phyloP scores from a whole-genome alignment of 2,888 invertebrate species.

The Scaeva pyrastri region DNA sequence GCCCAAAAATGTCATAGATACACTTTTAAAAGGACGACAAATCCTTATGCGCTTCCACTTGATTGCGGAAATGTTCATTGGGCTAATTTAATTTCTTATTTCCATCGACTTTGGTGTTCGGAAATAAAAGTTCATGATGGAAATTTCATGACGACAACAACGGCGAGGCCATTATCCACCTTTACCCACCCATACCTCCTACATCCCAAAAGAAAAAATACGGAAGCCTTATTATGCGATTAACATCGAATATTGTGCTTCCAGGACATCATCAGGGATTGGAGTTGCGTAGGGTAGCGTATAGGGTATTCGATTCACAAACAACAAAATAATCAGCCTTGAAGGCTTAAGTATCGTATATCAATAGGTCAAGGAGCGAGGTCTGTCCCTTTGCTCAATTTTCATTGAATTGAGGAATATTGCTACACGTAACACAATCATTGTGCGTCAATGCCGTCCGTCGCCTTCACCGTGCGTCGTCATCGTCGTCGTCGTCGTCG shows the following conservation, averaged over 20 bases:
- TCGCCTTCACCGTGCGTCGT: neutral
- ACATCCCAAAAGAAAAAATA: slow-evolving; percentile 58
- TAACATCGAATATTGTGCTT: slow-evolving; percentile 30
- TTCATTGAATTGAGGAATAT: neutral
- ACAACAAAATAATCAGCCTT: slow-evolving; percentile 4
- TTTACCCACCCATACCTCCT: neutral
- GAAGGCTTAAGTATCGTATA: slow-evolving; percentile 42
- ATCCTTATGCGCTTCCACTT: slow-evolving; percentile 77
- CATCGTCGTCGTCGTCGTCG: too few relatives aligned
- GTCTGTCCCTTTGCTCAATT: slow-evolving; percentile 3
- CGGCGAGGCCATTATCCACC: too few relatives aligned
- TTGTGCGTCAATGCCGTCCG: neutral
- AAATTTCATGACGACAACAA: neutral
- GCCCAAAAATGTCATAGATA: slow-evolving; percentile 33
- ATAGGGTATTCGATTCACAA: neutral
- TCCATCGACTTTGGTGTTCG: slow-evolving; percentile 58
- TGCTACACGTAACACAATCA: neutral
- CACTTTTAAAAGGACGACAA: slow-evolving; percentile 13
- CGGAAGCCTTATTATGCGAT: slow-evolving; percentile 65
- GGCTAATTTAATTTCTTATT: slow-evolving; percentile 80
- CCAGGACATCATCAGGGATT: neutral
- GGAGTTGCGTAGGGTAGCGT: slow-evolving; percentile 8
- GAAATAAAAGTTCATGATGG: slow-evolving; percentile 62
- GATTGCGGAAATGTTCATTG: slow-evolving; percentile 82
- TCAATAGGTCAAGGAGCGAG: slow-evolving; percentile 23